These are phyloP conservation scores for Myripristis jacobus DNA, from an alignment of 2,797 vertebrate genomes.

Conservation along the genomic window DNA sequence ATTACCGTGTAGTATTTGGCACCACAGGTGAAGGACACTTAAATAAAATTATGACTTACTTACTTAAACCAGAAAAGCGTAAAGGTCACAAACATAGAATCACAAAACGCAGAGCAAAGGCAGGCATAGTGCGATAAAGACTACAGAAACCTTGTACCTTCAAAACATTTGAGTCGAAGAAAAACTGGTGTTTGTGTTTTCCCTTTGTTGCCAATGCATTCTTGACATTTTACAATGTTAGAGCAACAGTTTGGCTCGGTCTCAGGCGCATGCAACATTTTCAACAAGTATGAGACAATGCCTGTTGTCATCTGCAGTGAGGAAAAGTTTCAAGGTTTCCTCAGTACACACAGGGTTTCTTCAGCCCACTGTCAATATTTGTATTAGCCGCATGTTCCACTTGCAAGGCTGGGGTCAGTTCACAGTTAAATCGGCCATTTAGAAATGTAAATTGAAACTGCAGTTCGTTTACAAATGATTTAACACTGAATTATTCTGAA, in stretches of 20 bases:
- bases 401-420: slow-evolving; percentile 23
- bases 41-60: too few species aligned
- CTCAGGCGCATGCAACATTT: background rate
- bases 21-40: too few species aligned
- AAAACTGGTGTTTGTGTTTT: background rate
- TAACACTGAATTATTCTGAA: slow-evolving; percentile 44
- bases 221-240: background rate
- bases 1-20: too few species aligned
- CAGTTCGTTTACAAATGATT: slow-evolving; percentile 49
- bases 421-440: slow-evolving; percentile 26
- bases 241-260: background rate
- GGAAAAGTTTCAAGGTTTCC: too few species aligned
- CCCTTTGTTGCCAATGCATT: background rate
- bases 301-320: background rate
- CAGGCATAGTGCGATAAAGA: too few species aligned
- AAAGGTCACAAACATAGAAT: too few species aligned
- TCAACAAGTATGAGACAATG: background rate
- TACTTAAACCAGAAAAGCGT: too few species aligned
- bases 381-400: slow-evolving; percentile 9
- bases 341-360: too few species aligned
- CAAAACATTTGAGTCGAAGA: background rate
- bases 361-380: background rate
- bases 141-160: background rate
- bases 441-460: slow-evolving; percentile 40
- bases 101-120: too few species aligned